Evolutionary conservation across 2,797 vertebrate species (phyloP), one percentile per base, ranked within the genome.

Genomic region (Myotis pilosus): DNA sequence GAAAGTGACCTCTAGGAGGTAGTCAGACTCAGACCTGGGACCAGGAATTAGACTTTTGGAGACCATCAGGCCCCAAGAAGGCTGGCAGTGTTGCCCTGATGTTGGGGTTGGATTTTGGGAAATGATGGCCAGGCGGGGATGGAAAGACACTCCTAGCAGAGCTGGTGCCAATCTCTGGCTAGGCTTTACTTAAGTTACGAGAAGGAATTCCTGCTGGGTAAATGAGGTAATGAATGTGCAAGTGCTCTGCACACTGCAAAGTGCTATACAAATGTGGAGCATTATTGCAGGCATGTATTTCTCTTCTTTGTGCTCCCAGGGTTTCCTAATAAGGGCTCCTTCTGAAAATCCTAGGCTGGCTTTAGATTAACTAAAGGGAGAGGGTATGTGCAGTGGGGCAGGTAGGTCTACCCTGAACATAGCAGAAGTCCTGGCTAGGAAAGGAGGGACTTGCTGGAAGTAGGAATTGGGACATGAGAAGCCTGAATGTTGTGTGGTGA

Each of bases 191-290:
- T 97, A 96, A 97, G 95, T 87, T 82, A 91, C 30, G 81, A 82
- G 71, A 94, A 92, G 86, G 90, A 86, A 91, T 85, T 93, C 92
- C 94, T 53, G 94, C 96, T 97, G 96, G 66, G 96, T 96, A 96
- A 96, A 96, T 93, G 95, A 94, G 96, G 90, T 93, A 97, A 96
- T 96, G 96, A 94, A 97, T 84, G 93, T 93, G 85, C 60, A 89
- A 96, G 95, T 92, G 96, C 90, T 93, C 87, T 71, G 69, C 38
- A 96, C 96, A 97, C 94, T 96, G 96, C 92, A 92, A 93, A 97
- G 95, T 83, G 72, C 95, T 96, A 89, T 92, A 94, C 85, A 92
- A 96, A 97, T 93, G 94, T 82, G 92, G 93, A 91, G 75, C 53
- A 68, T 96, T 95, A 91, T 92, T 86, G 60, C 57, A 62, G 88